These are phyloP conservation scores for Antechinus stuartii DNA, from an alignment of 2,113 vertebrate species.

Conservation along the genomic window DNA sequence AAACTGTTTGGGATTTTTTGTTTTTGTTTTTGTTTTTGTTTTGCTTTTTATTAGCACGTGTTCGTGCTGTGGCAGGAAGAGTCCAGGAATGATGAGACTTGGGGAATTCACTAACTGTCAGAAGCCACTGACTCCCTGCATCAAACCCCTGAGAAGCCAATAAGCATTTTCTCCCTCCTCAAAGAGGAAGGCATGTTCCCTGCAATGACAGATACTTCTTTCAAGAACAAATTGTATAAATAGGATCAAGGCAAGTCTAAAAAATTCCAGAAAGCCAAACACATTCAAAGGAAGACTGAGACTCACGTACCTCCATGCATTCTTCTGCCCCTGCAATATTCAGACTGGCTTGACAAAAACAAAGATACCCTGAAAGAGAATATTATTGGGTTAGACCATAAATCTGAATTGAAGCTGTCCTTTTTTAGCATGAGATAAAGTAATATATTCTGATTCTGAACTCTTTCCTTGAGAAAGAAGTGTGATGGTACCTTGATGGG, in stretches of 20 bases:
- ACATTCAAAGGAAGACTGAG: constrained; percentile 79
- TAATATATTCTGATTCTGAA: too few species aligned
- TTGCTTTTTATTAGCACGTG: not conserved
- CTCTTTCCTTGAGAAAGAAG: too few species aligned
- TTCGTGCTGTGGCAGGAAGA: not conserved
- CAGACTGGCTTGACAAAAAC: constrained; percentile 84
- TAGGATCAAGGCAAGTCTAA: constrained; percentile 81
- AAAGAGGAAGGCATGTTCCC: constrained; percentile 93
- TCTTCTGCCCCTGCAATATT: constrained; percentile 79
- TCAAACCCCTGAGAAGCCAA: constrained; percentile 62
- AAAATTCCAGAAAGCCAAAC: constrained; percentile 84
- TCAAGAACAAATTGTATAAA: constrained; percentile 89
- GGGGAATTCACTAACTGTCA: not conserved
- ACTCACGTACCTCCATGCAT: constrained; percentile 79
- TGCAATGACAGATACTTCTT: constrained; percentile 88
- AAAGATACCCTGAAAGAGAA: constrained; percentile 89
- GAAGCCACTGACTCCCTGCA: not conserved
- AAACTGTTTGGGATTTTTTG: too few species aligned
- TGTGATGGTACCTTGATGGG: too few species aligned
- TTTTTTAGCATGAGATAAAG: too few species aligned
- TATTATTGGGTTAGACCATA: constrained; percentile 81
- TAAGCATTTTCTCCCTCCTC: constrained; percentile 87
- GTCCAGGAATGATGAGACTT: not conserved
- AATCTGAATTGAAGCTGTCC: too few species aligned
- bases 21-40: too few species aligned